Base-by-base conservation (phyloP, 2,797 vertebrate species). In the Benthosema pterotum region DNA sequence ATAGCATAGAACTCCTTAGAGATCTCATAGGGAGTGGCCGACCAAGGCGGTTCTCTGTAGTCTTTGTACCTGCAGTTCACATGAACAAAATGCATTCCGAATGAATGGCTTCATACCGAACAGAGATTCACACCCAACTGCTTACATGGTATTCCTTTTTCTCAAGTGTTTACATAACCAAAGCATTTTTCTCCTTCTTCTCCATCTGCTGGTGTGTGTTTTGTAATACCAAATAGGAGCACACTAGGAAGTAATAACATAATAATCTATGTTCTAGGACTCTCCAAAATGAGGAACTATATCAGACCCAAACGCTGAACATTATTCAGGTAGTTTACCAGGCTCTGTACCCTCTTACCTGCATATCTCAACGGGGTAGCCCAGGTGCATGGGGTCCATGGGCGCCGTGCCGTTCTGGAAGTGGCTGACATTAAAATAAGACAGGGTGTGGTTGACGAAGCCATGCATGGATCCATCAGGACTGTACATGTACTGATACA, bases 401-500 rank as follows among this genome's bases (percentile, higher is more conserved):
- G 97, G 92, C 60, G 94, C 95, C 2, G 95, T 97, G 79, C 95
- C 95, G 0, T 91, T 85, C 92, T 97, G 95, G 86, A 99, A 98
- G 91, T 98, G 93, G 49, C 94, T 97, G 87, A 98, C 95, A 52
- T 99, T 97, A 87, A 99, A 99, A 88, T 94, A 96, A 77, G 97
- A 98, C 49, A 99, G 94, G 0, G 97, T 98, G 87, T 99, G 94
- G 92, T 97, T 98, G 79, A 98, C 94, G 65, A 99, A 99, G 88
- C 97, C 97, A 6, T 97, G 95, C 97, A 99, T 96, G 83, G 96
- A 95, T 75, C 96, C 96, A 11, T 96, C 92, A 15, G 91, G 82
- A 71, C 97, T 99, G 95, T 98, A 98, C 95, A 96, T 97, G 87
- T 98, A 98, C 81, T 96, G 94, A 93, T 98, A 99, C 60, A 99